Percentiles rank a stretch among this genome's conserved stretches.
Conservation (phyloP, 2,113 vertebrate species). For the Pituophis catenifer region DNA sequence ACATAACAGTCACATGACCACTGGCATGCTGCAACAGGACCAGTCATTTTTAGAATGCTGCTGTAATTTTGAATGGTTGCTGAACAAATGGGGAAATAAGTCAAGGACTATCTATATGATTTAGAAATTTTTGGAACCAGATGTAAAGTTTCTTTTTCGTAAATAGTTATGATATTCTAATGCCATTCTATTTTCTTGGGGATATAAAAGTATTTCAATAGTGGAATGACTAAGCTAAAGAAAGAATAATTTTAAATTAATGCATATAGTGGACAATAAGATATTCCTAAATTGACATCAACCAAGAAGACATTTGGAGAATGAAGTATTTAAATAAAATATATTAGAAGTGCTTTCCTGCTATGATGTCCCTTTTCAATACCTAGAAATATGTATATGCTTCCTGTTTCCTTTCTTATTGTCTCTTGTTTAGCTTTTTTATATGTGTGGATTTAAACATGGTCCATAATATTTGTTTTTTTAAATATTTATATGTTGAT, state of each 20-base stretch:
- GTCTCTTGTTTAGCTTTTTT: background rate
- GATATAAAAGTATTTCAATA: background rate
- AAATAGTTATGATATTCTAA: background rate
- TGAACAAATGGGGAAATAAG: background rate
- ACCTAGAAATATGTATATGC: background rate
- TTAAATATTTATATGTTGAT: background rate
- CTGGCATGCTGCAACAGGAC: background rate
- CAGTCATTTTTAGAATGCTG: background rate
- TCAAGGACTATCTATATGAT: background rate
- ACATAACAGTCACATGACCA: background rate
- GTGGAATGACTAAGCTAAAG: background rate
- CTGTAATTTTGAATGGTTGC: background rate
- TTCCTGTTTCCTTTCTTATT: background rate
- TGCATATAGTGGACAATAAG: background rate
- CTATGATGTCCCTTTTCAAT: background rate
- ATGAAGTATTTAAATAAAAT: background rate
- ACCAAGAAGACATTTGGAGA: background rate
- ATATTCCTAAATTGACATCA: background rate
- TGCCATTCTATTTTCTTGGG: background rate
- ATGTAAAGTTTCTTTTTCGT: background rate
- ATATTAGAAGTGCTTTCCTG: background rate
- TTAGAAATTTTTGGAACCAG: background rate
- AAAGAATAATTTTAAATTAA: accelerated
- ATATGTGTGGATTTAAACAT: background rate
- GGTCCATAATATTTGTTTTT: background rate